Conservation (phyloP, 2,888 invertebrate species). For the Tuta absoluta region DNA sequence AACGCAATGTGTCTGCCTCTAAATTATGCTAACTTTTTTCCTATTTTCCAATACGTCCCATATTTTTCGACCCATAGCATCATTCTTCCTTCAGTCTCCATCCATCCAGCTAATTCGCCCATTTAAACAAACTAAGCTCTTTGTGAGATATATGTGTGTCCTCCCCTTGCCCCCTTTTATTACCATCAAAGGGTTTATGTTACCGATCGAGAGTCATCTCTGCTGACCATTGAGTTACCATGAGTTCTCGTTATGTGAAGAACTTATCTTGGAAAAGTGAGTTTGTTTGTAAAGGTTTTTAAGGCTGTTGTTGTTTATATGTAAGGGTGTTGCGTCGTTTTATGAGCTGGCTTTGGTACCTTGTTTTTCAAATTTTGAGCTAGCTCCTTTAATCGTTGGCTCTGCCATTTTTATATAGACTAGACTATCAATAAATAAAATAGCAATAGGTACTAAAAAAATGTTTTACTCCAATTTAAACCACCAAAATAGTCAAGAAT, state of each 20-base stretch:
- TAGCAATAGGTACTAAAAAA: no score
- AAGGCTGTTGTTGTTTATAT: no score
- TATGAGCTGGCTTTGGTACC: no score
- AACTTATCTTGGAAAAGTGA: conserved; percentile 27
- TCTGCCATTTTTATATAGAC: no score
- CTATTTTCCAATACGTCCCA: background rate
- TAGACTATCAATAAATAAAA: no score
- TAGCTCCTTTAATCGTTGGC: no score
- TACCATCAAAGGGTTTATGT: conserved; percentile 30
- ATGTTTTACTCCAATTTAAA: no score
- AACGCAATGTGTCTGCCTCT: background rate
- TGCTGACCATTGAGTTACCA: conserved; percentile 27
- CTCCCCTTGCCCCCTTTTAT: conserved; percentile 28
- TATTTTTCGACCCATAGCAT: conserved; percentile 8
- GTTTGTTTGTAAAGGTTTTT: no score
- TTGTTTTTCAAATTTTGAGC: no score
- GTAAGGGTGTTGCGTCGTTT: no score
- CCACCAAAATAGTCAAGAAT: no score
- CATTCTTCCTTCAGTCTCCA: conserved; percentile 25
- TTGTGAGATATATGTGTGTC: conserved; percentile 1
- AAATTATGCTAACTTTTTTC: background rate
- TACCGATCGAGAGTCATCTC: conserved; percentile 32
- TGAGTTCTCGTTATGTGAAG: conserved; percentile 24
- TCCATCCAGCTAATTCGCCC: conserved; percentile 29
- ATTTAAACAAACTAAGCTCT: conserved; percentile 36